phyloP scores from a whole-genome alignment of 2,113 vertebrate genomes.

The Eurystomus gularis region DNA sequence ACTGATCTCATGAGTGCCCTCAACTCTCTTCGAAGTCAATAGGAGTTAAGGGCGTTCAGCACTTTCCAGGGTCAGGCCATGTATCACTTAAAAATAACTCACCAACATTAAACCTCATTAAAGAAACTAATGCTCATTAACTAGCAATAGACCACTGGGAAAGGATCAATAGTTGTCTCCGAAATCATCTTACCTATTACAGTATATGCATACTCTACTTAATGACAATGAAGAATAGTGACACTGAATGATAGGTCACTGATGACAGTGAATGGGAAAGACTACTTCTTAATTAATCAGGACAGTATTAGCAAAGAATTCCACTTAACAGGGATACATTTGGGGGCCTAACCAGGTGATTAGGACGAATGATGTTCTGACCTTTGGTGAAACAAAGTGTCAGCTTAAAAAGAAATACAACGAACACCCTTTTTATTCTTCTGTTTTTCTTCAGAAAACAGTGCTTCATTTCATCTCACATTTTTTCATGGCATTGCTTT shows the following conservation, averaged over 20 bases:
- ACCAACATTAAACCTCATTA: conserved; percentile 67
- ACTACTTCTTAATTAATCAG: conserved; percentile 65
- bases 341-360: conserved; percentile 23
- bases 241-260: conserved; percentile 62
- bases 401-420: background rate
- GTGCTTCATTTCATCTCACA: background rate
- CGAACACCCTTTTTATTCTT: background rate
- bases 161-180: conserved; percentile 56
- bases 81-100: conserved; percentile 69
- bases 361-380: conserved; percentile 28
- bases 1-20: conserved; percentile 9
- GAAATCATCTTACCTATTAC: conserved; percentile 59
- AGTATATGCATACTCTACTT: conserved; percentile 35
- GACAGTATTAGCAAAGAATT: conserved; percentile 48
- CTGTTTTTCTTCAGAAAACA: background rate
- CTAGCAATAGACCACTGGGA: conserved; percentile 59
- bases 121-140: conserved; percentile 69
- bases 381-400: background rate
- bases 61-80: conserved; percentile 61
- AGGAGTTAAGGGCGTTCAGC: conserved; percentile 40
- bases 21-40: conserved; percentile 28
- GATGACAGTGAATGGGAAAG: conserved; percentile 31
- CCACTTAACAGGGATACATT: conserved; percentile 41
- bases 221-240: conserved; percentile 55
- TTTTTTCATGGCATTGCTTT: background rate